Evolutionary conservation across 2,113 vertebrate species (phyloP).

Genomic region (Desmodus rotundus): DNA sequence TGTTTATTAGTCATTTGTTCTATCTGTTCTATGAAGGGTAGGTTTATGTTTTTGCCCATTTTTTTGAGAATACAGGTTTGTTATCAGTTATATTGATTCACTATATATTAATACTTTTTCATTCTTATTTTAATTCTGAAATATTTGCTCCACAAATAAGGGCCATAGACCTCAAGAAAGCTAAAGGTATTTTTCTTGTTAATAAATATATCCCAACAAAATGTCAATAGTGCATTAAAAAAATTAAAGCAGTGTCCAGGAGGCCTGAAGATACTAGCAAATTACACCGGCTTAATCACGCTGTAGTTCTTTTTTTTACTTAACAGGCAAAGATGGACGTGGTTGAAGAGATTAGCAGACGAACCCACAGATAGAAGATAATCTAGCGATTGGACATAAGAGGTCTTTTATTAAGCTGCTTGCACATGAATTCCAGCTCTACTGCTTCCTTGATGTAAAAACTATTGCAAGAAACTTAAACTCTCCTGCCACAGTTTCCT

Average conservation of each 20-base stretch:
- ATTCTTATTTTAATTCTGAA: conserved; percentile 63
- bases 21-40: conserved; percentile 15
- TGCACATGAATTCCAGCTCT: not conserved
- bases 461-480: not conserved
- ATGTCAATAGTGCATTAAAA: conserved; percentile 44
- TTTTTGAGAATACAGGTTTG: conserved; percentile 51
- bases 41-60: conserved; percentile 33
- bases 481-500: not conserved
- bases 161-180: conserved; percentile 24
- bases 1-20: conserved; percentile 15
- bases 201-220: conserved; percentile 46
- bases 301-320: not conserved
- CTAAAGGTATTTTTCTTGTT: conserved; percentile 42
- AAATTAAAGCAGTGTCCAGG: not conserved
- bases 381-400: not conserved
- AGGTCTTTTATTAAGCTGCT: not conserved
- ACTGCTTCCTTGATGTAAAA: not conserved
- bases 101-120: conserved; percentile 56
- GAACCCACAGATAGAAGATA: not conserved
- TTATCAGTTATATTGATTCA: conserved; percentile 57
- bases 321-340: not conserved
- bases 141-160: conserved; percentile 42
- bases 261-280: not conserved
- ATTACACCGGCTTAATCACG: not conserved
- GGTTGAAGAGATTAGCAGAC: not conserved